Conservation (phyloP, 1,140 invertebrate species). For the Euschistus heros region DNA sequence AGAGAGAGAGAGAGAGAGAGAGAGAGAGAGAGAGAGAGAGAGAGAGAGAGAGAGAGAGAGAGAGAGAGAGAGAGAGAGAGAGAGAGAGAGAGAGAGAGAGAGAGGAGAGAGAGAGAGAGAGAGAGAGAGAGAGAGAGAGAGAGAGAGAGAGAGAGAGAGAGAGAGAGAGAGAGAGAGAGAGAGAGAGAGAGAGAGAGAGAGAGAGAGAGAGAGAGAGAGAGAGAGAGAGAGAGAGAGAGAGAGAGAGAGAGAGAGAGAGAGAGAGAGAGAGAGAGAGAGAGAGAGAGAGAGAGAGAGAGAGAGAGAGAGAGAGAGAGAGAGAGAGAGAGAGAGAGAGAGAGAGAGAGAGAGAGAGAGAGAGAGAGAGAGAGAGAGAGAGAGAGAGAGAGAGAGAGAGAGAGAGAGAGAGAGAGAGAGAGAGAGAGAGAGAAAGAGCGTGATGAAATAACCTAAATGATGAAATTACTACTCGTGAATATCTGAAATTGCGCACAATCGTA, state of each 20-base stretch:
- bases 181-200: neutral
- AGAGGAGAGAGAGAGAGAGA: neutral
- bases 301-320: neutral
- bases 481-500: too few species aligned
- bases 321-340: too few species aligned
- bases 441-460: too few species aligned
- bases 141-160: neutral
- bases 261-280: neutral
- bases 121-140: neutral
- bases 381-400: too few species aligned
- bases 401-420: too few species aligned
- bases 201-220: neutral
- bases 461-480: too few species aligned
- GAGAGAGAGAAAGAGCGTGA: too few species aligned
- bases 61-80: slow-evolving; percentile 1
- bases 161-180: neutral
- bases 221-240: neutral
- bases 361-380: too few species aligned
- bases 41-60: neutral
- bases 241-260: neutral
- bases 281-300: neutral
- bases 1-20: slow-evolving; percentile 1
- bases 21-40: slow-evolving; percentile 8
- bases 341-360: too few species aligned
- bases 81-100: slow-evolving; percentile 3